A percentile compares a stretch with the other conserved stretches of the same genome.
These are phyloP conservation scores for Agapornis canus DNA, from an alignment of 2,797 vertebrate species.

Conservation along the genomic window DNA sequence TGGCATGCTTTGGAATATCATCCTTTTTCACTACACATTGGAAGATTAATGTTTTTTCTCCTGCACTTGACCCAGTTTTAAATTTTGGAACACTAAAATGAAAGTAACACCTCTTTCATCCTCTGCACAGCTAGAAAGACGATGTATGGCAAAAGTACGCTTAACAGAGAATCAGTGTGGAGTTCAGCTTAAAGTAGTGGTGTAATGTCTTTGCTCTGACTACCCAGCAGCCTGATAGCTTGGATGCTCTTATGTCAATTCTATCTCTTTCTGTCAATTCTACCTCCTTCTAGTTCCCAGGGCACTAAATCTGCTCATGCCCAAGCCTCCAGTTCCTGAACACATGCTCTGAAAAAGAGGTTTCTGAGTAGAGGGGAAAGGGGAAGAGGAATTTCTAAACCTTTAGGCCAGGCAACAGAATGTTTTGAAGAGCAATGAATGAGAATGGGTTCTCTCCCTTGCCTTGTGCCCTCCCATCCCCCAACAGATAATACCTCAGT, in stretches of 20 bases:
- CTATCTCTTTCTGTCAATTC: neutral
- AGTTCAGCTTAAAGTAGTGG: neutral
- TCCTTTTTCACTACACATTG: neutral
- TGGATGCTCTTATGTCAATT: neutral
- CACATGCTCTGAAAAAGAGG: neutral
- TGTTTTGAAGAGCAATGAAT: neutral
- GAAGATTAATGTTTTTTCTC: neutral
- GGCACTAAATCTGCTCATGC: neutral
- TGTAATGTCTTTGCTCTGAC: neutral
- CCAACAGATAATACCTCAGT: neutral
- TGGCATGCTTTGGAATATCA: neutral
- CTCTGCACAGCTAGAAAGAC: neutral
- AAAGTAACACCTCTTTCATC: neutral
- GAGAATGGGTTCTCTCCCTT: neutral
- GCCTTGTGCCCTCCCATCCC: neutral
- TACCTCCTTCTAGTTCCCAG: neutral
- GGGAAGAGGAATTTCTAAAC: neutral
- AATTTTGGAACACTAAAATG: neutral
- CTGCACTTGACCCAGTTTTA: neutral
- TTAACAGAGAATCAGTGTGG: neutral
- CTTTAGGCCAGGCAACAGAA: neutral
- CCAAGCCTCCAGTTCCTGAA: neutral
- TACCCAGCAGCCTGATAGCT: neutral
- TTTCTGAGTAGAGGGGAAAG: neutral
- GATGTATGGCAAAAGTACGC: neutral